Evolutionary conservation across 2,797 vertebrate species (phyloP).

Genomic region (Lacerta bilineata): DNA sequence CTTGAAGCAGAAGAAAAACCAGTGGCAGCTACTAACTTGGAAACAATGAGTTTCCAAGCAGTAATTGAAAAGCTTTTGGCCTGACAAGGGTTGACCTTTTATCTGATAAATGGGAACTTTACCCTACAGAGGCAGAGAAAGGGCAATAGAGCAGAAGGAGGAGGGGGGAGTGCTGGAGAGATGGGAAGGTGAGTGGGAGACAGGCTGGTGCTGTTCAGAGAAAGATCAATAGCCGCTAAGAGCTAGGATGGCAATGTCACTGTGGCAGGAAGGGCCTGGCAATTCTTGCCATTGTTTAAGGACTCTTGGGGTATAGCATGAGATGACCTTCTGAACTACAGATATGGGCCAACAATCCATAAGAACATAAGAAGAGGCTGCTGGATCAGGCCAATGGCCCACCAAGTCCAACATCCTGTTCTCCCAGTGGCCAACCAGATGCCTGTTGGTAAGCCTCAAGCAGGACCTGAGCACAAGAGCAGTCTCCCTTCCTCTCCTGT

Average conservation of each 20-base stretch:
- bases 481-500: not conserved
- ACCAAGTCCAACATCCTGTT: no score
- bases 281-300: fast-evolving
- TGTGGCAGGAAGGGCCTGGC: not conserved
- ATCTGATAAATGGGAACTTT: constrained; percentile 58
- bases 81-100: constrained; percentile 62
- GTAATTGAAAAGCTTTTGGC: constrained; percentile 56
- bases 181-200: constrained; percentile 6
- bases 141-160: constrained; percentile 18
- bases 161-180: not conserved
- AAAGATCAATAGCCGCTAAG: constrained; percentile 16
- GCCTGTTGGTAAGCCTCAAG: no score
- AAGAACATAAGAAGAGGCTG: no score
- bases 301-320: not conserved
- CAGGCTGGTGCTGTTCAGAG: constrained; percentile 23
- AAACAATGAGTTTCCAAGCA: constrained; percentile 53
- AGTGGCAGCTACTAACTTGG: constrained; percentile 20
- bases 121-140: not conserved
- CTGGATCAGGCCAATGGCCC: no score
- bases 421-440: no score
- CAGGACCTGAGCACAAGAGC: no score
- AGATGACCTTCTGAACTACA: not conserved
- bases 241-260: constrained; percentile 25
- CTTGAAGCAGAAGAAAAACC: constrained; percentile 30
- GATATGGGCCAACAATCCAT: no score